Evolutionary conservation across 2,888 invertebrate genomes (phyloP).

Genomic region (Hypomecis punctinalis): DNA sequence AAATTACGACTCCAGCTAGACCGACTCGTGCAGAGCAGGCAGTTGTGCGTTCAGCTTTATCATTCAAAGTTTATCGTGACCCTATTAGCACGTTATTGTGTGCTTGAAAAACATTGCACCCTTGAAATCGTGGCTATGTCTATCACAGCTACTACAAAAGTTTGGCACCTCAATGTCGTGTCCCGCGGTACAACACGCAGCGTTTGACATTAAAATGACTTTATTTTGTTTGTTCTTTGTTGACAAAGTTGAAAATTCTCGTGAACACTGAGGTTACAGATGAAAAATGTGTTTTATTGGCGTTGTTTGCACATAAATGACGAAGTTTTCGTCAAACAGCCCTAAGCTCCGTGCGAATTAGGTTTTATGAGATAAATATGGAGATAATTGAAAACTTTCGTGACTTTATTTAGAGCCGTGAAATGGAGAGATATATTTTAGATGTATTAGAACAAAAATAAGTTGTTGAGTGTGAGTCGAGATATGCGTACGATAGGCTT

Average conservation of each 20-base stretch:
- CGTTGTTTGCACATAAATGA: constrained; percentile 25
- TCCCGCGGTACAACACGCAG: constrained; percentile 26
- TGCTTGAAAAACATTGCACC: background rate
- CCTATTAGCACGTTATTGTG: background rate
- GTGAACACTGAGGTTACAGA: constrained; percentile 25
- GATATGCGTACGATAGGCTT: too few species aligned
- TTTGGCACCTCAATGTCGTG: constrained; percentile 31
- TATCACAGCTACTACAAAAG: constrained; percentile 22
- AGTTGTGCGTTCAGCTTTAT: background rate
- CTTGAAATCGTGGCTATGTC: constrained; percentile 8
- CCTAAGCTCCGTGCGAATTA: constrained; percentile 21
- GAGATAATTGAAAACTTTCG: constrained; percentile 14
- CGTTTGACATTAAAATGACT: constrained; percentile 31
- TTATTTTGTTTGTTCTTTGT: constrained; percentile 35
- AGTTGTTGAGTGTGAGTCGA: too few species aligned
- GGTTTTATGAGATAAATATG: constrained; percentile 14
- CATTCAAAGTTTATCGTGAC: background rate
- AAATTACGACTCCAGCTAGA: too few species aligned
- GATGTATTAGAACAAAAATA: too few species aligned
- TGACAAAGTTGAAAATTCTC: constrained; percentile 32
- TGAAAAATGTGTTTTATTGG: constrained; percentile 31
- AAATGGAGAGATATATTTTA: too few species aligned
- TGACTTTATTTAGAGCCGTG: constrained; percentile 2
- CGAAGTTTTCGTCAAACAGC: constrained; percentile 24
- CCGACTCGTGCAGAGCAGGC: too few species aligned